Evolutionary conservation across 2,888 invertebrate species (phyloP), one percentile per base, ranked within the genome.

Genomic region (Drosophila ezoana): DNA sequence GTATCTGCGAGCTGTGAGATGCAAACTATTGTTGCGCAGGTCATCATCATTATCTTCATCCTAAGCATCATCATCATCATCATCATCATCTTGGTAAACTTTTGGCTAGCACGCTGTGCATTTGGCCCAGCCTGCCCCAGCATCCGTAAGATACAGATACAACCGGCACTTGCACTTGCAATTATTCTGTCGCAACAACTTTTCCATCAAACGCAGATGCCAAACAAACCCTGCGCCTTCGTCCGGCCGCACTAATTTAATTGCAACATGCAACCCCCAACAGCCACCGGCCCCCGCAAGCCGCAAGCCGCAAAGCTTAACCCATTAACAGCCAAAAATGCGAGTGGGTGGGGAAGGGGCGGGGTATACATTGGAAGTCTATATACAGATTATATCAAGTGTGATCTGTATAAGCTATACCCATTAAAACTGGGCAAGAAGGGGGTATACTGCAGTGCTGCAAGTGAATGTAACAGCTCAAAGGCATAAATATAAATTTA

Each of bases 11-110:
- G 14, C 64, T 76, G 48, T 37, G 73, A 83, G 75, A 83, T 83
- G 83, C 83, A 88, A 83, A 83, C 83, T 78, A 88, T 88, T 83
- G 83, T 83, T 83, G 89, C 84, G 72, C 61, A 72, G 81, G 84
- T 77, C 81, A 80, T 77, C 83, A 69, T 76, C 52, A 66, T 78
- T 59, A 62, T 63, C 73, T 62, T 28, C 68, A 57, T 51, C 56
- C 49, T 40, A 56, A 64, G 49, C 43, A 44, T 40, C 49, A 28
- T 43, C 20, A 52, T 18, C 35, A 28, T 43, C 20, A 52, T 18
- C 35, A 56, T 16, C 52, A 62, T 18, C 37, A 52, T 18, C 49
- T 59, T 33, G 28, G 33, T 11, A 72, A 88, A 80, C 71, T 85
- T 82, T 62, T 32, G 61, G 54, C 53, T 61, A 54, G 53, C 56